Percentiles rank a stretch among this genome's conserved stretches.
Conservation (phyloP, 2,797 vertebrate species). For the Tauraco hartlaubi region DNA sequence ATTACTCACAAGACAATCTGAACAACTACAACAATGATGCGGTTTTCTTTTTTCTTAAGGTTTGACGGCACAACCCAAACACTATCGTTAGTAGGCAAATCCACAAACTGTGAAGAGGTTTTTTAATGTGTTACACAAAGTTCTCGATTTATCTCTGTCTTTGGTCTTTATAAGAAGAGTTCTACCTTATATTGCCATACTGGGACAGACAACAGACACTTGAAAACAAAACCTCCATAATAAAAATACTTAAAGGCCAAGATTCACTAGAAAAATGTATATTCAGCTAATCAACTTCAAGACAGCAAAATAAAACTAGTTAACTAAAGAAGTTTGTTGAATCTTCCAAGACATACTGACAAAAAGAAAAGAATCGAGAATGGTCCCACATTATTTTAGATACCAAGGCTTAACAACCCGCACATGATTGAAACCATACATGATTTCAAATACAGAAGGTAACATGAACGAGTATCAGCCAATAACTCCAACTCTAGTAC, state of each 20-base stretch:
- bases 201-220: background rate
- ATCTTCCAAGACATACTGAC: background rate
- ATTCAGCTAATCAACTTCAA: background rate
- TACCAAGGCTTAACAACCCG: background rate
- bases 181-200: background rate
- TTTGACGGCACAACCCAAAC: background rate
- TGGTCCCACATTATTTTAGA: background rate
- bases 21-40: background rate
- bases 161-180: background rate
- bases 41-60: background rate
- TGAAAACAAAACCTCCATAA: background rate
- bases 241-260: background rate
- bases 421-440: rapidly evolving
- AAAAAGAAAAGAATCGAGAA: background rate
- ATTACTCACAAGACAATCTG: background rate
- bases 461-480: background rate
- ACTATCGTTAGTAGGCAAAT: background rate
- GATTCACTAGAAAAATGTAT: background rate
- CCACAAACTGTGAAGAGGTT: background rate
- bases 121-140: background rate
- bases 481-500: background rate
- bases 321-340: background rate
- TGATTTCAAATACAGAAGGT: background rate
- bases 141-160: background rate
- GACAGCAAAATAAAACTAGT: background rate